phyloP scores from a whole-genome alignment of 2,797 vertebrate genomes.

The Cygnus olor region DNA sequence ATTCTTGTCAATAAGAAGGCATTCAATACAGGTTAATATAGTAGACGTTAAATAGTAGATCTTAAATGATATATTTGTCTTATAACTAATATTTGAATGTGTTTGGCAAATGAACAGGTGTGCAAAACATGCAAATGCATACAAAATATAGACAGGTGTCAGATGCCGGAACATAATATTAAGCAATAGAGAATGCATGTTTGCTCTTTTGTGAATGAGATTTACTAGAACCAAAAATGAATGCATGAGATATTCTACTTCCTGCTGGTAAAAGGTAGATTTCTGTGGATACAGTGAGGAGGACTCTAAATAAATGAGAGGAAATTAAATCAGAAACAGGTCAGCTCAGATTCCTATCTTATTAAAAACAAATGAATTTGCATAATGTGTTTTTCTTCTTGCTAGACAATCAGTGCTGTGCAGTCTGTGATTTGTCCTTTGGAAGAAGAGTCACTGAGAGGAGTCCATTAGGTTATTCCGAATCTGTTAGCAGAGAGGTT shows the following conservation, averaged over 20 bases:
- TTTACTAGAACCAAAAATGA: neutral
- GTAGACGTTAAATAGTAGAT: neutral
- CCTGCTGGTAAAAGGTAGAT: neutral
- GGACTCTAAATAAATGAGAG: neutral
- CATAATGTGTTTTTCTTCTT: neutral
- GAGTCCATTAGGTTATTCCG: neutral
- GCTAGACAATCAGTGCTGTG: neutral
- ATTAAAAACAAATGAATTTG: neutral
- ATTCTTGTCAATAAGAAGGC: neutral
- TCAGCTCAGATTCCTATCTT: neutral
- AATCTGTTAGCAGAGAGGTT: neutral
- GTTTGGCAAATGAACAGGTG: neutral
- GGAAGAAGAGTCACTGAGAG: neutral
- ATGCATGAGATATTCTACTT: neutral
- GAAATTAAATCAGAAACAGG: neutral
- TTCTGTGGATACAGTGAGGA: neutral
- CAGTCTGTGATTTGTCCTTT: neutral
- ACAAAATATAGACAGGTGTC: neutral
- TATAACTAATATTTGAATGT: neutral
- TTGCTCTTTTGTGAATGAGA: neutral
- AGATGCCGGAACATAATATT: neutral
- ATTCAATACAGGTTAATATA: neutral
- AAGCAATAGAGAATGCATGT: rapidly evolving
- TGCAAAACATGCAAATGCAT: neutral
- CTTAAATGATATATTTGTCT: neutral